Percentiles rank a stretch among this genome's conserved stretches.
These are phyloP conservation scores for Bombus waltoni DNA, from an alignment of 1,140 invertebrate genomes.

Conservation along the genomic window DNA sequence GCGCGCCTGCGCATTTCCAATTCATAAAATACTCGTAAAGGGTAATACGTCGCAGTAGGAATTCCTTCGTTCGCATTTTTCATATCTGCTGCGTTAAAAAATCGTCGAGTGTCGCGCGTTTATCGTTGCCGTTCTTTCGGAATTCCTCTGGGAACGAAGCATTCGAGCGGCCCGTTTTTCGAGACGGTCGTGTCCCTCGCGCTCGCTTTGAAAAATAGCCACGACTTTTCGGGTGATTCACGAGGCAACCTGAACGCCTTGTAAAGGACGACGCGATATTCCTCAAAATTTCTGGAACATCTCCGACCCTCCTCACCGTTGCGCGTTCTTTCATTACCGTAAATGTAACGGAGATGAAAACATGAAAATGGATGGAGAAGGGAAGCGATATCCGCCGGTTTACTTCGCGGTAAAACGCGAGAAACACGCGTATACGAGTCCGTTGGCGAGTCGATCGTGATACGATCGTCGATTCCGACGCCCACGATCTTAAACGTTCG, in stretches of 20 bases:
- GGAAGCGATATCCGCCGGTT: background rate
- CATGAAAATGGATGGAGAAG: background rate
- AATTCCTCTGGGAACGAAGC: conserved; percentile 12
- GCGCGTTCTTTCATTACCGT: background rate
- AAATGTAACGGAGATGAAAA: background rate
- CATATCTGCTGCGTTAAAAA: conserved; percentile 1
- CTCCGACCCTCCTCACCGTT: background rate
- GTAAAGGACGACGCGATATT: background rate
- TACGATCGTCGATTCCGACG: conserved; percentile 5
- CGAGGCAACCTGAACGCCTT: background rate
- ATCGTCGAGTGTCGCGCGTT: conserved; percentile 15
- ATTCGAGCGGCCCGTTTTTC: conserved; percentile 12
- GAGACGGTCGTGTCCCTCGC: background rate
- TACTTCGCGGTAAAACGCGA: background rate
- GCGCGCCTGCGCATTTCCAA: background rate
- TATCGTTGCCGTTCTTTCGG: background rate
- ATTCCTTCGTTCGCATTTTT: background rate
- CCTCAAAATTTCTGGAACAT: background rate
- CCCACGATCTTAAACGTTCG: conserved; percentile 7
- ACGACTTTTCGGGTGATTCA: conserved; percentile 12
- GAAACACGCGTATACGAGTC: background rate
- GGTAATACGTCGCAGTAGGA: background rate
- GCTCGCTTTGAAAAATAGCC: conserved; percentile 13
- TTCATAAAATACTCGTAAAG: background rate
- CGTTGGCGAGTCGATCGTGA: background rate